These are phyloP conservation scores for Clanis bilineata DNA, from an alignment of 2,888 invertebrate species.

Conservation along the genomic window DNA sequence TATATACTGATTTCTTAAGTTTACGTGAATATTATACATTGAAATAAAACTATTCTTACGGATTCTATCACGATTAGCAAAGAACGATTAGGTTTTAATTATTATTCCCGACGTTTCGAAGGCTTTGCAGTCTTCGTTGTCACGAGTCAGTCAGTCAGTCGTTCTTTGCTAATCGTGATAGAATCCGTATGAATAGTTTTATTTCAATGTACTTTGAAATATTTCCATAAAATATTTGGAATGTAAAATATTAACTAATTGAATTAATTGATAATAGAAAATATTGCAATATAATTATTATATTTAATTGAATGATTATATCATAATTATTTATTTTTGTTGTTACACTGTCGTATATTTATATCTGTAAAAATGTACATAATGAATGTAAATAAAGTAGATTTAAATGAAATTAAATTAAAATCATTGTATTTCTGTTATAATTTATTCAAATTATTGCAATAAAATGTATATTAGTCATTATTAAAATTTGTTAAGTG, in stretches of 20 bases:
- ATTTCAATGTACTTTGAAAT: neutral
- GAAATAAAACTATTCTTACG: no score
- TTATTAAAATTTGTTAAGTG: slow-evolving; percentile 41
- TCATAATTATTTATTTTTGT: neutral
- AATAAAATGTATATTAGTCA: slow-evolving; percentile 31
- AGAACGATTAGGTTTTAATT: no score
- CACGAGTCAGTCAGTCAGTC: no score
- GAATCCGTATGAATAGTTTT: no score
- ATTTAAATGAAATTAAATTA: neutral
- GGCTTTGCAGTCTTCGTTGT: no score
- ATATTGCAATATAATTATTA: neutral
- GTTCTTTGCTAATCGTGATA: no score
- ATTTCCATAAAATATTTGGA: neutral
- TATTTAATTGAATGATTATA: neutral
- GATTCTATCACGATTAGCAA: no score
- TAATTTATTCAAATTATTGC: slow-evolving; percentile 20
- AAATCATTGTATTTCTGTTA: slow-evolving; percentile 22
- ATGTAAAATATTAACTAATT: neutral
- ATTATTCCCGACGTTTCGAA: no score
- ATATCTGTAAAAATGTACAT: slow-evolving; percentile 24
- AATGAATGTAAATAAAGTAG: slow-evolving; percentile 21
- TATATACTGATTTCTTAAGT: no score
- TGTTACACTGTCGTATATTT: slow-evolving; percentile 7
- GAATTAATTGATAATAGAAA: neutral
- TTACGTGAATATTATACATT: no score